Evolutionary conservation across 2,797 vertebrate genomes (phyloP), one percentile per base, ranked within the genome.

Genomic region (Darevskia mixta): DNA sequence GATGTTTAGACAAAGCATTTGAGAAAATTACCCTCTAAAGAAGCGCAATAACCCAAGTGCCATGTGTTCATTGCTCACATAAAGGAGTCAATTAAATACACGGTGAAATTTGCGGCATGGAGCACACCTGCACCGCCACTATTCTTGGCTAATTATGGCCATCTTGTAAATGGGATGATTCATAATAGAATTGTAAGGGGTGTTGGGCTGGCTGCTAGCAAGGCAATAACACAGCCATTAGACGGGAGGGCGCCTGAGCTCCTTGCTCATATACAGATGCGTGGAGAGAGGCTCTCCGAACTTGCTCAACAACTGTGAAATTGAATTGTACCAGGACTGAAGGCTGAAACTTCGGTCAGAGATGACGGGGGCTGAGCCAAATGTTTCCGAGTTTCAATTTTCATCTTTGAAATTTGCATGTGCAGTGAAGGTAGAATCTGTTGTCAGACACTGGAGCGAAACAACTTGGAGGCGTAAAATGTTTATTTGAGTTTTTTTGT

Each of bases 161-260:
- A 78, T 79, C 89, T 93, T 92, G 55, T 88, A 76, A 85, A 93
- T 83, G 88, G 85, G 86, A 76, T 86, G 87, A 80, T 91, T 89
- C 88, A 86, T 66, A 88, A 84, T 83, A 83, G 76, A 88, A 93
- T 9, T 72, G 61, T 20, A 85, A 29, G 81, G 15, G 69, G 85
- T 55, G 89, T 69, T 61, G 58, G 6, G 58, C 0, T 41, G 8
- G 32, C 0, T 27, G 43, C 86, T 61, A 69, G 81, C 73, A 79
- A 79, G 23, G 77, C 73, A 72, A 71, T 27, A 75, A 67, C 17
- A 38, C 41, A 64, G 25, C 3, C 32, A 41, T 79, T 81, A 17
- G 49, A 76, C 4, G 23, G 27, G 55, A 76, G 69, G 20, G 79
- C 45, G 49, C 9, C 27, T 85, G 64, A 43, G 55, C 41, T 55